Conservation (phyloP, 2,113 vertebrate genomes). For the Lucifuga dentata region DNA sequence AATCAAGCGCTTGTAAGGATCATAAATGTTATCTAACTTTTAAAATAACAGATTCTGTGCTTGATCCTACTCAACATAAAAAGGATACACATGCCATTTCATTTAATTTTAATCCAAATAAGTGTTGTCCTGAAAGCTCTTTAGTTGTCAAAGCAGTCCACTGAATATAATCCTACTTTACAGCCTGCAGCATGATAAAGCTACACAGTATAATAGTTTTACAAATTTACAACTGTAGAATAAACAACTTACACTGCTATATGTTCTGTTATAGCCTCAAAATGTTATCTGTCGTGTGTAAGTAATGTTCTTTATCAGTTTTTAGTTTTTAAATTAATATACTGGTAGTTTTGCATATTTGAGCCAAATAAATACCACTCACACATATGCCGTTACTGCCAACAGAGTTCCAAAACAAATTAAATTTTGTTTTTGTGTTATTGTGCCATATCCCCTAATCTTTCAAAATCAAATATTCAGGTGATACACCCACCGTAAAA, state of each 20-base stretch:
- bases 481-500: no score
- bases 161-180: slow-evolving; percentile 27
- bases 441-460: no score
- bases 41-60: slow-evolving; percentile 39
- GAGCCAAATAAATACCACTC: no score
- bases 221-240: slow-evolving; percentile 59
- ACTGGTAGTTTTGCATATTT: no score
- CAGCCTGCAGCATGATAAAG: slow-evolving; percentile 34
- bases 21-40: slow-evolving; percentile 12
- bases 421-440: no score
- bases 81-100: slow-evolving; percentile 14
- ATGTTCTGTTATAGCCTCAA: slow-evolving; percentile 1
- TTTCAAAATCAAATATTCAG: no score
- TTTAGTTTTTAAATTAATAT: no score
- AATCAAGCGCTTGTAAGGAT: neutral
- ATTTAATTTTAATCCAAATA: no score
- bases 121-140: neutral
- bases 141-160: slow-evolving; percentile 14
- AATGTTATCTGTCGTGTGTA: no score
- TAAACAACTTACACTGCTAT: slow-evolving; percentile 8
- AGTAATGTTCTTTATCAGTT: no score
- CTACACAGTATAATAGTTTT: slow-evolving; percentile 56
- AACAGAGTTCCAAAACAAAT: no score
- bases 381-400: no score
- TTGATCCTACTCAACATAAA: slow-evolving; percentile 31